Evolutionary conservation across 1,140 invertebrate species (phyloP).

Genomic region (Drosophila mojavensis): DNA sequence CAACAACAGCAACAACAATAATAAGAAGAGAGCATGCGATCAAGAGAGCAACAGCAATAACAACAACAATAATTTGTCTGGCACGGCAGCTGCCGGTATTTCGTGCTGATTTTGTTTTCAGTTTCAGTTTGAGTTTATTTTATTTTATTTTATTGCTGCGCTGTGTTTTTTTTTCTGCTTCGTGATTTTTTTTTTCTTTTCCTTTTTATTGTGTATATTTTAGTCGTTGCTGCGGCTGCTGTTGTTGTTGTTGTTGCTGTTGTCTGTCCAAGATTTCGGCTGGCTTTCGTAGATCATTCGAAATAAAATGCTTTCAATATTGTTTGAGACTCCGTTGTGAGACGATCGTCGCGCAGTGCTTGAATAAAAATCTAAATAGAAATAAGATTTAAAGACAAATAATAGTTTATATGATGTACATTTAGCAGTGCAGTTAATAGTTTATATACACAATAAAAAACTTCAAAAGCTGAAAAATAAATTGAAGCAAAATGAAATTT

Average conservation of each 20-base stretch:
- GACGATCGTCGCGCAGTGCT: constrained; percentile 66
- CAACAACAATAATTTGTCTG: constrained; percentile 26
- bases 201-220: constrained; percentile 38
- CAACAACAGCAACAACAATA: constrained; percentile 34
- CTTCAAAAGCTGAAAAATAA: no score
- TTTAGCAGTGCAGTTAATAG: constrained; percentile 12
- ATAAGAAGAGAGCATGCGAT: neutral
- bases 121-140: constrained; percentile 24
- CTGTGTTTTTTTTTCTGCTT: constrained; percentile 11
- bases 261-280: constrained; percentile 54
- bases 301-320: constrained; percentile 64
- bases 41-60: constrained; percentile 28
- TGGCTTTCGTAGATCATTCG: constrained; percentile 52
- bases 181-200: constrained; percentile 13
- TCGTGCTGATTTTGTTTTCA: constrained; percentile 31
- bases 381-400: constrained; percentile 23
- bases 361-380: constrained; percentile 22
- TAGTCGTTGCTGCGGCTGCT: constrained; percentile 1
- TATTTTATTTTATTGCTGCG: constrained; percentile 7
- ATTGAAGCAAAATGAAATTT: no score
- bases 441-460: constrained; percentile 1
- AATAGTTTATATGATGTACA: constrained; percentile 11
- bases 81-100: constrained; percentile 50
- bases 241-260: constrained; percentile 1
- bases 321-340: constrained; percentile 74